Conservation (phyloP, 2,888 invertebrate species). For the Bombylius major region DNA sequence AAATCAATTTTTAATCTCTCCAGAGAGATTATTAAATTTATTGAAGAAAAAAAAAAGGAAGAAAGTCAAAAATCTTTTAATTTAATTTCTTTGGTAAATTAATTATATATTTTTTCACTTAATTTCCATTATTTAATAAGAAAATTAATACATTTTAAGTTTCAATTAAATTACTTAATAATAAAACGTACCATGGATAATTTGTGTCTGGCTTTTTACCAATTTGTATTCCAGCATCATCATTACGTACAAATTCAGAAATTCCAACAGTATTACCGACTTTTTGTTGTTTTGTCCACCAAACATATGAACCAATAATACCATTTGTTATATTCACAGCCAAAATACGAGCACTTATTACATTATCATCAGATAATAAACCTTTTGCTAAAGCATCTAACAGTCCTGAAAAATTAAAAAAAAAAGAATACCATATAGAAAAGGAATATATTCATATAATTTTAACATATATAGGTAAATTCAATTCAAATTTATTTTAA, state of each 20-base stretch:
- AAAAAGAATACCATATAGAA: neutral
- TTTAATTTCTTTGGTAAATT: too few relatives aligned
- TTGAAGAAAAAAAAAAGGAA: too few relatives aligned
- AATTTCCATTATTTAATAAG: too few relatives aligned
- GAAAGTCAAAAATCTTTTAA: too few relatives aligned
- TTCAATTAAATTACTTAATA: neutral
- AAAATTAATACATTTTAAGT: neutral
- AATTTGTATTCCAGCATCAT: conserved; percentile 40
- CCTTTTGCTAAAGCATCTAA: conserved; percentile 63
- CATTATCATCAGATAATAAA: conserved; percentile 48
- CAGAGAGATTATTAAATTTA: too few relatives aligned
- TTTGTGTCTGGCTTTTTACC: conserved; percentile 54
- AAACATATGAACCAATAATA: conserved; percentile 43
- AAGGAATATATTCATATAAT: neutral
- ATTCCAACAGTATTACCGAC: conserved; percentile 33
- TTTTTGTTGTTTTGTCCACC: conserved; percentile 42
- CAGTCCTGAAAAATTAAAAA: conserved; percentile 42
- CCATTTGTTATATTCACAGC: conserved; percentile 50
- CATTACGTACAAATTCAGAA: conserved; percentile 42
- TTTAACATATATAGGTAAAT: neutral
- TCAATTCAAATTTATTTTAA: too few relatives aligned
- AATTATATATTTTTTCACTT: too few relatives aligned
- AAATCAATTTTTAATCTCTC: too few relatives aligned
- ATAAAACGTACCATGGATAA: conserved; percentile 51
- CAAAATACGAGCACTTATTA: conserved; percentile 46